A percentile compares a stretch with the other conserved stretches of the same genome.
phyloP scores from a whole-genome alignment of 1,140 invertebrate genomes.

The Helicoverpa armigera region DNA sequence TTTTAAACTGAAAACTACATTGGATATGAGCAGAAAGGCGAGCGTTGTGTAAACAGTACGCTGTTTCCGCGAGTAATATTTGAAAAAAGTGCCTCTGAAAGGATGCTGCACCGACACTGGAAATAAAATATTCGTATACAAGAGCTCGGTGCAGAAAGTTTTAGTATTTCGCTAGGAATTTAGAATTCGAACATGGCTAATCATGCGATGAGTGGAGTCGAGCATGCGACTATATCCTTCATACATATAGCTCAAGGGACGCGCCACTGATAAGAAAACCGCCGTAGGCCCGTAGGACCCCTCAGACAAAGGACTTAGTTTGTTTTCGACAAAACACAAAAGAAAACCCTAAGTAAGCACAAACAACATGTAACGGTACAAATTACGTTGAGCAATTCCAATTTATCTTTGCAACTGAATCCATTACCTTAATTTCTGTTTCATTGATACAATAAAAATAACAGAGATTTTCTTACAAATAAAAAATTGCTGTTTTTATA shows the following conservation, averaged over 20 bases:
- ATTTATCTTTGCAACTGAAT: slow-evolving; percentile 60
- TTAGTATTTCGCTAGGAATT: slow-evolving; percentile 33
- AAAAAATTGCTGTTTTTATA: slow-evolving; percentile 23
- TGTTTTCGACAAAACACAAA: slow-evolving; percentile 73
- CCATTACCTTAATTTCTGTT: slow-evolving; percentile 58
- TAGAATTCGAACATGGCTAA: slow-evolving; percentile 22
- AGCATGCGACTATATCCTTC: slow-evolving; percentile 1
- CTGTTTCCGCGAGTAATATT: slow-evolving; percentile 65
- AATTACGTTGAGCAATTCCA: slow-evolving; percentile 64
- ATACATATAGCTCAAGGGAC: slow-evolving; percentile 56
- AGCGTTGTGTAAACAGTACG: slow-evolving; percentile 69
- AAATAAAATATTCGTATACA: slow-evolving; percentile 61
- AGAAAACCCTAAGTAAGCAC: slow-evolving; percentile 70
- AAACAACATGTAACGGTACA: slow-evolving; percentile 67
- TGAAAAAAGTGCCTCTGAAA: slow-evolving; percentile 65
- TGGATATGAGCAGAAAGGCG: slow-evolving; percentile 67
- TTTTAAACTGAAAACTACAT: slow-evolving; percentile 77
- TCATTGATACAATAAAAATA: slow-evolving; percentile 49
- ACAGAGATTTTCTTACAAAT: slow-evolving; percentile 35
- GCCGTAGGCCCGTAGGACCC: slow-evolving; percentile 61
- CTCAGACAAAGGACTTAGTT: slow-evolving; percentile 72
- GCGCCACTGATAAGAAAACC: slow-evolving; percentile 70
- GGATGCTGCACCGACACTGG: slow-evolving; percentile 54
- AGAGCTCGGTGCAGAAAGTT: slow-evolving; percentile 24
- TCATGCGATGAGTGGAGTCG: slow-evolving; percentile 29